Base-by-base conservation (phyloP, 2,113 vertebrate species). In the Laterallus jamaicensis region DNA sequence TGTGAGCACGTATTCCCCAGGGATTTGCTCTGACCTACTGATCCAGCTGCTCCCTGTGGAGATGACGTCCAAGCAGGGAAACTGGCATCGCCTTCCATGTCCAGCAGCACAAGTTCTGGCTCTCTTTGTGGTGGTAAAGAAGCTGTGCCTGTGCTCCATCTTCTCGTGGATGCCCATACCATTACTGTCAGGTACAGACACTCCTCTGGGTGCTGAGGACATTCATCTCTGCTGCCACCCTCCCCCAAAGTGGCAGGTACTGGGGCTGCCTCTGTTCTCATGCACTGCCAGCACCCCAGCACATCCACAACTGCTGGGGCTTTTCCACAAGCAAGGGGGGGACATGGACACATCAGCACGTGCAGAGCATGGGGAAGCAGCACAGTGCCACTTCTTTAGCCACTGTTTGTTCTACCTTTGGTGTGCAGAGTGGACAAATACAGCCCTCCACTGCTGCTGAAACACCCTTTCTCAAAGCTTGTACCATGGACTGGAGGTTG, bases 401-500 rank as follows among this genome's bases (percentile, higher is more conserved):
- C 5, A 0, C 2, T 40, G 9, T 15, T 78, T 47, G 17, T 5
- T 32, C 62, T 5, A 1, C 6, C 28, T 1, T 17, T 11, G 8
- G 15, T 2, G 71, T 44, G n/a, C 55, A 64, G 28, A 25, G 60
- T 0, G 6, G 39, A 6, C 5, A 13, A 73, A 42, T 4, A 32
- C 58, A 50, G 17, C 19, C 39, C n/a, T 54, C 42, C 15, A 42
- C 47, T 2, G 3, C 58, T 50, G 40, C 35, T 42, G 17, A 56
- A 64, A 64, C 5, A 4, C 4, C 31, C 37, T 44, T 66, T 58
- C 42, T 19, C 35, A 37, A 66, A 77, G n/a, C 42, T 31, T 10
- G 15, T 26, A 9, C 21, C 2, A 2, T 0, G 7, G 35, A 13
- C 3, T 39, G 17, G 11, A 55, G 49, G 11, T 67, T 1, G 2